Evolutionary conservation across 2,888 invertebrate species (phyloP).

Genomic region (Phengaris alcon): DNA sequence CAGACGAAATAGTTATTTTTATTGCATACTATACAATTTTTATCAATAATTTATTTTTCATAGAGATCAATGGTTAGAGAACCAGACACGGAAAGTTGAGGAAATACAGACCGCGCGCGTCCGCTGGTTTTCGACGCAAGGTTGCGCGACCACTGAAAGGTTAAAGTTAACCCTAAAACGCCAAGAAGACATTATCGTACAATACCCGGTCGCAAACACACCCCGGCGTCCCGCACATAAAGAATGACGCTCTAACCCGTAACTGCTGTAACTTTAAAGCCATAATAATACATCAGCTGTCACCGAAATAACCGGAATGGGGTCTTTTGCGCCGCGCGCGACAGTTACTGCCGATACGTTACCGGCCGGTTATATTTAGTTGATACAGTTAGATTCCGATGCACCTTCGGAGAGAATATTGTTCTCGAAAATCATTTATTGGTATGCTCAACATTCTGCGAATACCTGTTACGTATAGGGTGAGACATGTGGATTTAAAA

Average conservation of each 20-base stretch:
- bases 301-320: slow-evolving; percentile 30
- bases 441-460: background rate
- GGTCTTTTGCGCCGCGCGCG: slow-evolving; percentile 49
- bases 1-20: too few relatives aligned
- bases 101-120: too few relatives aligned
- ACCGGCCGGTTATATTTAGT: slow-evolving; percentile 25
- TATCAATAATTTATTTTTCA: too few relatives aligned
- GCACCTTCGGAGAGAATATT: background rate
- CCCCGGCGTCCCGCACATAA: background rate
- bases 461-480: background rate
- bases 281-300: slow-evolving; percentile 31
- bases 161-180: slow-evolving; percentile 21
- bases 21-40: too few relatives aligned
- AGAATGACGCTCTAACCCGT: slow-evolving; percentile 7
- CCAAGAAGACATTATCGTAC: background rate
- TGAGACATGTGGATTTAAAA: too few relatives aligned
- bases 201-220: background rate
- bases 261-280: slow-evolving; percentile 11
- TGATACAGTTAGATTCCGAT: background rate
- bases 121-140: too few relatives aligned
- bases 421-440: too few relatives aligned
- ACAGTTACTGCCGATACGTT: slow-evolving; percentile 29
- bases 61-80: too few relatives aligned
- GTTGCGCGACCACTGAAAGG: slow-evolving; percentile 29
- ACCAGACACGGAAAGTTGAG: too few relatives aligned